phyloP scores from a whole-genome alignment of 2,888 invertebrate genomes.

The Leucophenga montana region DNA sequence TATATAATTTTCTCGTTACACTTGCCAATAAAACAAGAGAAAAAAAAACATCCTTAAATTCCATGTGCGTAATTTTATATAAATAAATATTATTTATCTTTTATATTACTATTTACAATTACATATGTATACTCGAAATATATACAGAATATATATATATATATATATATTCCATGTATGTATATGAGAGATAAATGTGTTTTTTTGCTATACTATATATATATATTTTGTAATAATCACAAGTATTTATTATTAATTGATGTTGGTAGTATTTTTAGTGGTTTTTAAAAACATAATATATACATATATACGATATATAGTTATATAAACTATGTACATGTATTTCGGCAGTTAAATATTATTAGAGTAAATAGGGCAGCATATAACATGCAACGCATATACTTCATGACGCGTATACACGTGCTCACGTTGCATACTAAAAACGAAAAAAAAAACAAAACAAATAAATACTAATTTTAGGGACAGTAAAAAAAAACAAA shows the following conservation, averaged over 20 bases:
- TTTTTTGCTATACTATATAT: constrained; percentile 51
- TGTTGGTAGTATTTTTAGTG: constrained; percentile 63
- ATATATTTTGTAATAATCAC: constrained; percentile 55
- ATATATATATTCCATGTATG: constrained; percentile 21
- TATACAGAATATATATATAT: too few relatives aligned
- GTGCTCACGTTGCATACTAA: not conserved
- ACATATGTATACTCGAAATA: not conserved
- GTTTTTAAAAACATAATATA: constrained; percentile 43
- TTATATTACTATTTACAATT: not conserved
- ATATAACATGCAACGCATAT: not conserved
- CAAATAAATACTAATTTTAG: not conserved
- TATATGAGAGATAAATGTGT: constrained; percentile 56
- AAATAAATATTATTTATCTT: not conserved
- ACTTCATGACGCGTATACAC: not conserved
- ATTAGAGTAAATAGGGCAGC: not conserved
- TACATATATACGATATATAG: constrained; percentile 16
- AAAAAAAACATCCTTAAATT: not conserved
- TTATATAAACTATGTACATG: constrained; percentile 1
- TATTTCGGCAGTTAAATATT: not conserved
- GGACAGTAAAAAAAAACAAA: not conserved
- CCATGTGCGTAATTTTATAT: constrained; percentile 14
- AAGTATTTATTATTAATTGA: constrained; percentile 51
- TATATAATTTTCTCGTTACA: not conserved
- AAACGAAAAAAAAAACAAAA: not conserved
- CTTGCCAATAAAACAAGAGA: not conserved